A percentile compares a stretch with the other conserved stretches of the same genome.
Conservation (phyloP, 2,797 vertebrate genomes). For the Eurystomus glaucurus region DNA sequence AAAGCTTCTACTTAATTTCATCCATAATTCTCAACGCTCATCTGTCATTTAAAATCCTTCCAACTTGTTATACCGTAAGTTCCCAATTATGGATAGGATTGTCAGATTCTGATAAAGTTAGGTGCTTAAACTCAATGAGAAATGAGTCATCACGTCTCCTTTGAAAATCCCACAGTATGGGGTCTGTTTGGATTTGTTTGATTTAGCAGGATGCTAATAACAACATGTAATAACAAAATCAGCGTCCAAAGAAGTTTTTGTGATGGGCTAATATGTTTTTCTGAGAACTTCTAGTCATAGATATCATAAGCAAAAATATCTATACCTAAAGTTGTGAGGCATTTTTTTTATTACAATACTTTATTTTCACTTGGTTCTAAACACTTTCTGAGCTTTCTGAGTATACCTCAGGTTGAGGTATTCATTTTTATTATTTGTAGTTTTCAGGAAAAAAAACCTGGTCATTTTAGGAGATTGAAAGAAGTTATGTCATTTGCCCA, state of each 20-base stretch:
- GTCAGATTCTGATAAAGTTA: slow-evolving; percentile 27
- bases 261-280: neutral
- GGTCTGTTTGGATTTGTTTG: slow-evolving; percentile 54
- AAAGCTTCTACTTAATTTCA: slow-evolving; percentile 23
- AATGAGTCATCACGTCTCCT: neutral
- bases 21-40: slow-evolving; percentile 39
- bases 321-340: neutral
- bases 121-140: slow-evolving; percentile 35
- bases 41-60: slow-evolving; percentile 54
- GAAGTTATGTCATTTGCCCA: neutral
- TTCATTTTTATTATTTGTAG: neutral
- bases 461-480: neutral
- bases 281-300: neutral
- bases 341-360: neutral
- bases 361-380: neutral
- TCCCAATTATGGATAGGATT: neutral
- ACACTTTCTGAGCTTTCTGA: neutral
- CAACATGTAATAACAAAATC: neutral
- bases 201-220: slow-evolving; percentile 29
- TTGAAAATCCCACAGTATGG: slow-evolving; percentile 26
- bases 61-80: neutral
- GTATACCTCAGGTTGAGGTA: neutral
- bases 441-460: neutral
- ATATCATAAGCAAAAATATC: neutral
- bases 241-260: neutral